A percentile compares a stretch with the other conserved stretches of the same genome.
These are phyloP conservation scores for Sturmia bella DNA, from an alignment of 2,888 invertebrate species.

Conservation along the genomic window DNA sequence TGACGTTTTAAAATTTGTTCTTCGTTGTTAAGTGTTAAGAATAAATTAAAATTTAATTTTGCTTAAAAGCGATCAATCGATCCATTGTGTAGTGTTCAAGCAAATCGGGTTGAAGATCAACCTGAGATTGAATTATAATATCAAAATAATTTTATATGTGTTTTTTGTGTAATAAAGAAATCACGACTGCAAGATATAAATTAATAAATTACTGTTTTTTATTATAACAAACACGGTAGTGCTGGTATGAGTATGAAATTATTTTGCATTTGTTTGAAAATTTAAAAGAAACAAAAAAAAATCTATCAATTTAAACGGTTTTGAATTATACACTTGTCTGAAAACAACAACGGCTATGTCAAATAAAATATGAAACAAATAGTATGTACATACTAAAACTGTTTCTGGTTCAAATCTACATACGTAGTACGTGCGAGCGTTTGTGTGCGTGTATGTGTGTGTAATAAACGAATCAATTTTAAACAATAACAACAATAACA, in stretches of 20 bases:
- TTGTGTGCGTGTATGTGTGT: not conserved
- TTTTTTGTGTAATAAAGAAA: not conserved
- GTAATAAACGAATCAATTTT: conserved; percentile 35
- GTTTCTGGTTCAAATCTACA: too few relatives aligned
- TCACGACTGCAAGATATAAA: conserved; percentile 7
- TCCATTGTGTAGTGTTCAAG: conserved; percentile 44
- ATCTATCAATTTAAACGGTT: conserved; percentile 51
- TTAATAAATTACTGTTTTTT: conserved; percentile 18
- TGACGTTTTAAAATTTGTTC: conserved; percentile 27
- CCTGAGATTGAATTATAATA: conserved; percentile 38
- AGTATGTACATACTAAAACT: not conserved
- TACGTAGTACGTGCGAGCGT: not conserved
- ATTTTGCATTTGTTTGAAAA: conserved; percentile 24
- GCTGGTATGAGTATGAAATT: not conserved
- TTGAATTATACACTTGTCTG: conserved; percentile 33
- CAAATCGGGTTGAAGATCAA: conserved; percentile 46
- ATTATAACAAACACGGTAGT: not conserved
- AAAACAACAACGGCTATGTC: conserved; percentile 19
- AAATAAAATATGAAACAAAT: not conserved
- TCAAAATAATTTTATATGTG: not conserved
- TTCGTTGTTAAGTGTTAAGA: conserved; percentile 23
- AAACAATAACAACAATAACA: conserved; percentile 31
- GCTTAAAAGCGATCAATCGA: conserved; percentile 44
- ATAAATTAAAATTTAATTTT: conserved; percentile 45
- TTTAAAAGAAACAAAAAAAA: conserved; percentile 29